A percentile compares a stretch with the other conserved stretches of the same genome.
Conservation (phyloP, 2,113 vertebrate species). For the Notechis scutatus region DNA sequence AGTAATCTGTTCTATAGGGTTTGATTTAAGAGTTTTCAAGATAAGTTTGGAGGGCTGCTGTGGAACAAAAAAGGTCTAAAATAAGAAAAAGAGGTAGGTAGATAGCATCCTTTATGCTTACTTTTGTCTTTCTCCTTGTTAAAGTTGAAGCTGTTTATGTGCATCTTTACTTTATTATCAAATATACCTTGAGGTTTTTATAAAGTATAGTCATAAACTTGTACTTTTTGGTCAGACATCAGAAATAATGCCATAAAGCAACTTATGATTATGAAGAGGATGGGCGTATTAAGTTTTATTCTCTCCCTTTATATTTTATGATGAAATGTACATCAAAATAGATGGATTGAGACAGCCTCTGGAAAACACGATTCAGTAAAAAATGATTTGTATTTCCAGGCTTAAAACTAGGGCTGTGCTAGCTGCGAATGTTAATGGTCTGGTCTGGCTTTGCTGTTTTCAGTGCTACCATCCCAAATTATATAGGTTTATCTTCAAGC, state of each 20-base stretch:
- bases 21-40: not conserved
- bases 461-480: not conserved
- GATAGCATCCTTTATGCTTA: not conserved
- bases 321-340: slow-evolving; percentile 23
- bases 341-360: not conserved
- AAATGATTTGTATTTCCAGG: not conserved
- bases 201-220: not conserved
- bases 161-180: not conserved
- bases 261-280: not conserved
- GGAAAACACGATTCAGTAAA: slow-evolving; percentile 17
- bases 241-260: not conserved
- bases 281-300: not conserved
- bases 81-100: not conserved
- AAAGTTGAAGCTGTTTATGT: slow-evolving; percentile 4
- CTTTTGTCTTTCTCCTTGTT: not conserved
- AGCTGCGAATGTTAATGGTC: not conserved
- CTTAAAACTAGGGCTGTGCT: not conserved
- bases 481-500: not conserved
- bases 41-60: not conserved
- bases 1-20: not conserved
- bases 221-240: slow-evolving; percentile 10
- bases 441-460: not conserved
- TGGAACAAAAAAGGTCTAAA: not conserved
- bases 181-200: not conserved
- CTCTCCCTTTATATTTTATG: slow-evolving; percentile 12